Conservation (phyloP, 2,797 vertebrate genomes). For the Psittacula derbiana region DNA sequence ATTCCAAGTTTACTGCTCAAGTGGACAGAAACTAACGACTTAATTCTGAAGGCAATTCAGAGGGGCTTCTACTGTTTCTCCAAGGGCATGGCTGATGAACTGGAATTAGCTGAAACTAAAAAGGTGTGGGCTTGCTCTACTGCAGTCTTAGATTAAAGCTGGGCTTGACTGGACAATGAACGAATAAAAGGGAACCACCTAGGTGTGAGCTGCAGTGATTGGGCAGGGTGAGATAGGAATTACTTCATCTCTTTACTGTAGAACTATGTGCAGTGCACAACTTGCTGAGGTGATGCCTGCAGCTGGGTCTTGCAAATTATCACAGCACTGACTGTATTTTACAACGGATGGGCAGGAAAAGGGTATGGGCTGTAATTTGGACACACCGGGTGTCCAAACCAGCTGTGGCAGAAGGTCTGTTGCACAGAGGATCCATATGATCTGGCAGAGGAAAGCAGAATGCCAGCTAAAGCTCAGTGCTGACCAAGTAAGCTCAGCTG, state of each 20-base stretch:
- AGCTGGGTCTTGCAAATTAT: neutral
- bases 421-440: fast-evolving
- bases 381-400: neutral
- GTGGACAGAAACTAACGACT: neutral
- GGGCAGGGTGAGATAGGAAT: neutral
- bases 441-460: neutral
- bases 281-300: neutral
- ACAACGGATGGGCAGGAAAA: neutral
- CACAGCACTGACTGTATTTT: neutral
- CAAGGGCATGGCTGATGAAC: neutral
- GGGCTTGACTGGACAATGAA: neutral
- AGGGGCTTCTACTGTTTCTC: neutral
- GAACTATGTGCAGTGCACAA: neutral
- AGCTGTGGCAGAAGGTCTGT: neutral
- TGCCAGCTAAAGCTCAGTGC: neutral
- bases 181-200: fast-evolving
- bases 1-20: neutral
- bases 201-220: neutral
- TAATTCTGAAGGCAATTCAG: neutral
- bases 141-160: neutral
- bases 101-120: neutral
- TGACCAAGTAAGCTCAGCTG: neutral
- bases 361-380: neutral
- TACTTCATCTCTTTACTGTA: neutral
- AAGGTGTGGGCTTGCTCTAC: neutral